Evolutionary conservation across 2,797 vertebrate genomes (phyloP).

Genomic region (Hapalemur alaotrensis): DNA sequence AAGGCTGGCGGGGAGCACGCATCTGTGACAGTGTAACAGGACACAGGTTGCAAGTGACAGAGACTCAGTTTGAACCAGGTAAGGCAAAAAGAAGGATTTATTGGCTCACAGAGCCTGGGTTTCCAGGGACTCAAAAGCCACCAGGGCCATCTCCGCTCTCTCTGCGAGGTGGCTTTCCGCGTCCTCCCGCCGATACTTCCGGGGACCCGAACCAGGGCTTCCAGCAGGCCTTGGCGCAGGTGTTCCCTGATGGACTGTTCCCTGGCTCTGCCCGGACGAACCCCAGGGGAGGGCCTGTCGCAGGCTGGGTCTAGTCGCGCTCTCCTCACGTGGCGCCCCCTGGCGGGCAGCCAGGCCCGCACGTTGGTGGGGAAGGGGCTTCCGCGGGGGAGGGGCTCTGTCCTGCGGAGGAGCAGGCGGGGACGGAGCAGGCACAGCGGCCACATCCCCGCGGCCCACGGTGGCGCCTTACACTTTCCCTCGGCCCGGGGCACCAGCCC

Average conservation of each 20-base stretch:
- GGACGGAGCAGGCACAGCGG: background rate
- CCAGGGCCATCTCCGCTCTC: background rate
- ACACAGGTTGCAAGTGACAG: background rate
- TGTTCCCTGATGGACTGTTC: background rate
- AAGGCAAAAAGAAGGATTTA: background rate
- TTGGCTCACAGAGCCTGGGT: background rate
- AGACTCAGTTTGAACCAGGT: background rate
- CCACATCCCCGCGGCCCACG: fast-evolving
- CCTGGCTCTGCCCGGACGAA: background rate
- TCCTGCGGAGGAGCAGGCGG: background rate
- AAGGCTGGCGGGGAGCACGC: background rate
- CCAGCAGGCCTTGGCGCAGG: background rate
- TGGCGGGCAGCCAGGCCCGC: background rate
- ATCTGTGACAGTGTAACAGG: background rate
- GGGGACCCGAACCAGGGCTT: background rate
- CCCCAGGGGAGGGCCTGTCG: background rate
- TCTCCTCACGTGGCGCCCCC: background rate
- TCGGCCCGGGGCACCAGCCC: background rate
- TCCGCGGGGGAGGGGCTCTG: background rate
- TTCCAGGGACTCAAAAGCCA: background rate
- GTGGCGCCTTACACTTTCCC: background rate
- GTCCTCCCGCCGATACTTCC: background rate
- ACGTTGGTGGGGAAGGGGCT: fast-evolving
- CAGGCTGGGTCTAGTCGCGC: background rate
- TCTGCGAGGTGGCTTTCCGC: background rate